Percentiles rank a stretch among this genome's conserved stretches.
Conservation (phyloP, 2,113 vertebrate species). For the Dasyurus viverrinus region DNA sequence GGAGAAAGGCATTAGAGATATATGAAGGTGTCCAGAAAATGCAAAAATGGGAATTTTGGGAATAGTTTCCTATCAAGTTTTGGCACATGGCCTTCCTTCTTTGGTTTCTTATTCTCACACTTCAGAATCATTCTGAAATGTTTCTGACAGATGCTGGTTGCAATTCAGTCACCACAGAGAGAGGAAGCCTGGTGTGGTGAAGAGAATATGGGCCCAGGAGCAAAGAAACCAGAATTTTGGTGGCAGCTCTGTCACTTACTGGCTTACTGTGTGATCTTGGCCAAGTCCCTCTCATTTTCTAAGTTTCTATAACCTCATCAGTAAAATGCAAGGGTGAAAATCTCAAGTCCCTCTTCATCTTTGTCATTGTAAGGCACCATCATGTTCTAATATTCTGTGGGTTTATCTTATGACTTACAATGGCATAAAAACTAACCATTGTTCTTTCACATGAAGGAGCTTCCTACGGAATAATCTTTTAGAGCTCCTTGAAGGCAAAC, state of each 20-base stretch:
- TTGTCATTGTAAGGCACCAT: background rate
- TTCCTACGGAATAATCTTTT: background rate
- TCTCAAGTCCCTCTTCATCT: background rate
- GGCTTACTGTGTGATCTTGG: background rate
- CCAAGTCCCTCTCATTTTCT: background rate
- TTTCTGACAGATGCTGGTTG: background rate
- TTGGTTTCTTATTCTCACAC: background rate
- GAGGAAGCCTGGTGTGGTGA: background rate
- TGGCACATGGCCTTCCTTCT: background rate
- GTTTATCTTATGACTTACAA: background rate
- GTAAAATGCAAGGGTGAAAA: background rate
- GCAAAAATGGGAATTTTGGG: background rate
- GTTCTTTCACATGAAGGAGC: background rate
- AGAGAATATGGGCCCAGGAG: background rate
- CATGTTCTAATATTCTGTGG: background rate
- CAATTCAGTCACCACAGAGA: background rate
- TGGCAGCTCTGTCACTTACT: background rate
- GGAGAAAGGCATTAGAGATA: background rate
- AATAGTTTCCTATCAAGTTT: background rate
- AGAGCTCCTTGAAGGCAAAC: background rate
- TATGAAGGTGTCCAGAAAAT: background rate
- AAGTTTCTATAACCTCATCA: background rate
- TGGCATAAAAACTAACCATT: background rate
- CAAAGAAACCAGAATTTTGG: background rate
- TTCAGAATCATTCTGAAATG: background rate